phyloP scores from a whole-genome alignment of 2,113 vertebrate species.

The Blennius ocellaris region DNA sequence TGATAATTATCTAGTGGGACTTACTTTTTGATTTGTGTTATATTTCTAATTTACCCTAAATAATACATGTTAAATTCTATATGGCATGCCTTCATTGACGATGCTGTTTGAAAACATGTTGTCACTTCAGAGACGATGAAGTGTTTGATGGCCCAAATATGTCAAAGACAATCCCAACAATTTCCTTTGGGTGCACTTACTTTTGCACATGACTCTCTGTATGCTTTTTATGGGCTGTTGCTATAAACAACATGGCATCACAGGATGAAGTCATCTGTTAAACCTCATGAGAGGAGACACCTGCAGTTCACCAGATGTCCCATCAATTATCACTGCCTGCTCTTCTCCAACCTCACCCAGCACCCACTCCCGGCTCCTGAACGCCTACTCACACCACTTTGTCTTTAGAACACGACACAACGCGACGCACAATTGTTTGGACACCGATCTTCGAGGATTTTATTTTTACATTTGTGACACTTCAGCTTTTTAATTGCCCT shows the following conservation, averaged over 20 bases:
- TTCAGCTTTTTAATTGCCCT: neutral
- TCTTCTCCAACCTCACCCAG: slow-evolving; percentile 50
- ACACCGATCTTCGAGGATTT: neutral
- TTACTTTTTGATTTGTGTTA: too few relatives aligned
- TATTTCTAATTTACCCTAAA: too few relatives aligned
- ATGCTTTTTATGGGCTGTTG: slow-evolving; percentile 58
- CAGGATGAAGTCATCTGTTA: slow-evolving; percentile 83
- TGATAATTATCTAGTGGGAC: too few relatives aligned
- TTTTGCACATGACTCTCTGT: neutral
- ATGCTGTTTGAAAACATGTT: too few relatives aligned
- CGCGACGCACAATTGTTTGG: neutral
- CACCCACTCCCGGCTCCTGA: slow-evolving; percentile 55
- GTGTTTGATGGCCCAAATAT: too few relatives aligned
- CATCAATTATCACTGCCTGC: slow-evolving; percentile 80
- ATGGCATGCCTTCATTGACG: too few relatives aligned
- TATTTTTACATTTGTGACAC: slow-evolving; percentile 9
- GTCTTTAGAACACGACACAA: slow-evolving; percentile 11
- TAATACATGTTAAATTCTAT: too few relatives aligned
- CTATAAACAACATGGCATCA: slow-evolving; percentile 73
- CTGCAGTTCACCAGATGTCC: slow-evolving; percentile 83
- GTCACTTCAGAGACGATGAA: too few relatives aligned
- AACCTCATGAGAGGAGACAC: slow-evolving; percentile 77
- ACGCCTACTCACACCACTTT: slow-evolving; percentile 45
- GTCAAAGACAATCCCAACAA: too few relatives aligned
- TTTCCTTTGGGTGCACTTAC: too few relatives aligned